Percentiles rank a stretch among this genome's conserved stretches.
phyloP scores from a whole-genome alignment of 2,888 invertebrate species.

The Dryococelus australis region DNA sequence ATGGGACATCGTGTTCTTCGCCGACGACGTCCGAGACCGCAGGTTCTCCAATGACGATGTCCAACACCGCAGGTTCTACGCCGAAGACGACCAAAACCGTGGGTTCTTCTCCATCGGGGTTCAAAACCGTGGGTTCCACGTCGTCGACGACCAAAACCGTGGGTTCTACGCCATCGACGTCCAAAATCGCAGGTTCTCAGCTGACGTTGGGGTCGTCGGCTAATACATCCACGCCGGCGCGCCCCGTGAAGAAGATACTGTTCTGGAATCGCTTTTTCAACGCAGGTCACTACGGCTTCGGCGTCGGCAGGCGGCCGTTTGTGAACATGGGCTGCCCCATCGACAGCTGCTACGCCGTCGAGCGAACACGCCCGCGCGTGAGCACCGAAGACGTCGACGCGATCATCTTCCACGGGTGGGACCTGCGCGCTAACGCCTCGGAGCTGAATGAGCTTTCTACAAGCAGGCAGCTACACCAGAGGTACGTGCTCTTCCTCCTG shows the following conservation, averaged over 20 bases:
- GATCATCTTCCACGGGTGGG: slow-evolving; percentile 60
- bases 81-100: too few relatives aligned
- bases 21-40: too few relatives aligned
- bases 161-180: too few relatives aligned
- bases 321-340: slow-evolving; percentile 55
- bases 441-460: slow-evolving; percentile 54
- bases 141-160: too few relatives aligned
- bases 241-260: slow-evolving; percentile 44
- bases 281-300: slow-evolving; percentile 50
- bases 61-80: too few relatives aligned
- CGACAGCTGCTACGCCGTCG: slow-evolving; percentile 58
- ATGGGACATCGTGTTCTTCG: too few relatives aligned
- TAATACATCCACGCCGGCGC: not conserved
- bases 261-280: slow-evolving; percentile 56
- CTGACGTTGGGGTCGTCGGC: too few relatives aligned
- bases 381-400: slow-evolving; percentile 62
- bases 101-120: too few relatives aligned
- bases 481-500: slow-evolving; percentile 62
- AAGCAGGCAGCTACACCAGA: slow-evolving; percentile 57
- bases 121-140: too few relatives aligned
- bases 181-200: too few relatives aligned
- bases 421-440: slow-evolving; percentile 50
- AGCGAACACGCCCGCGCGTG: slow-evolving; percentile 43
- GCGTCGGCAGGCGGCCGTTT: slow-evolving; percentile 48
- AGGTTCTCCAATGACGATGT: too few relatives aligned